A percentile compares a stretch with the other conserved stretches of the same genome.
phyloP scores from a whole-genome alignment of 2,888 invertebrate species.

The Melinopterus prodromus region DNA sequence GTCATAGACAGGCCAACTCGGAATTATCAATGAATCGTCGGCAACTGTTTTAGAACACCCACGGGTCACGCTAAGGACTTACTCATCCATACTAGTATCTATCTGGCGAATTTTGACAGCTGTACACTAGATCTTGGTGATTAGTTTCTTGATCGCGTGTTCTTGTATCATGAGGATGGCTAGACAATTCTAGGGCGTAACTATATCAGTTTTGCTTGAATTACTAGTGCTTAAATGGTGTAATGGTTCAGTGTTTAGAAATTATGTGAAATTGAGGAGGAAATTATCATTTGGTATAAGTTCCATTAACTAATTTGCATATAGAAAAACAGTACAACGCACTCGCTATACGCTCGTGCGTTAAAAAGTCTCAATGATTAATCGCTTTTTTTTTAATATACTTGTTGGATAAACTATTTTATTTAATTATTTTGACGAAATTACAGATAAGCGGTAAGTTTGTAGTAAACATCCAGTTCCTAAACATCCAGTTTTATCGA shows the following conservation, averaged over 20 bases:
- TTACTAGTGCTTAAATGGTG: not conserved
- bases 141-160: not conserved
- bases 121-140: not conserved
- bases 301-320: too few relatives aligned
- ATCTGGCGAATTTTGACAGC: not conserved
- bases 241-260: not conserved
- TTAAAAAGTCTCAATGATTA: too few relatives aligned
- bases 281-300: too few relatives aligned
- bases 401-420: too few relatives aligned
- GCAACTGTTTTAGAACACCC: constrained; percentile 4
- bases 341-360: too few relatives aligned
- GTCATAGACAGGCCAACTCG: not conserved
- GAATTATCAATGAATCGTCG: not conserved
- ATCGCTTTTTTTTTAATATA: too few relatives aligned
- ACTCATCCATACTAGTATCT: not conserved
- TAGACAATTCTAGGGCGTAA: not conserved
- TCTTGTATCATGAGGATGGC: not conserved
- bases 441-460: too few relatives aligned
- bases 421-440: too few relatives aligned
- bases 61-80: not conserved
- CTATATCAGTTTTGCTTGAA: not conserved
- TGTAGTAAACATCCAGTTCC: too few relatives aligned
- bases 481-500: too few relatives aligned
- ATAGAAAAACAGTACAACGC: too few relatives aligned
- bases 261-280: too few relatives aligned